Evolutionary conservation across 2,113 vertebrate species (phyloP).

Genomic region (Bos indicus): DNA sequence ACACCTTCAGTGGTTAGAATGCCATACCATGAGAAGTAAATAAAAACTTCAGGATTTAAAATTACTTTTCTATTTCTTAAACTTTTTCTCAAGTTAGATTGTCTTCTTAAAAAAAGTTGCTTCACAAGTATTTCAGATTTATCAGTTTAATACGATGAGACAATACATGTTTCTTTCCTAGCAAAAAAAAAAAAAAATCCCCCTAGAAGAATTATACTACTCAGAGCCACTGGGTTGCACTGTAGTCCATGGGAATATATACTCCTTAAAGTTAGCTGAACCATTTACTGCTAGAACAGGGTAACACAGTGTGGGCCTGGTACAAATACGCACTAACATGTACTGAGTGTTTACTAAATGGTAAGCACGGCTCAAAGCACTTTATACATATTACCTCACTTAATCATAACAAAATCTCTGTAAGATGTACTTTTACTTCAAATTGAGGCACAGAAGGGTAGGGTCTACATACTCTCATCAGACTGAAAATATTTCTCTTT

Average conservation of each 20-base stretch:
- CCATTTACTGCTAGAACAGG: not conserved
- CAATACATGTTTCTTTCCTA: not conserved
- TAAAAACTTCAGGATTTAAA: not conserved
- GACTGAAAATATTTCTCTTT: not conserved
- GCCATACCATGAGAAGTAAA: not conserved
- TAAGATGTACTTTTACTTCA: constrained; percentile 5
- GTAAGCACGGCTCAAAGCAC: not conserved
- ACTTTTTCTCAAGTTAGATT: not conserved
- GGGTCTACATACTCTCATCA: not conserved
- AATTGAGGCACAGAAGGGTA: not conserved
- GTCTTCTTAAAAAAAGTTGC: not conserved
- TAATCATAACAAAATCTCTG: not conserved
- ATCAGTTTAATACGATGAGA: not conserved
- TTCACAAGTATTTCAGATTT: not conserved
- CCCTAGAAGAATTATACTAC: constrained; percentile 12
- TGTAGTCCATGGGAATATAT: not conserved
- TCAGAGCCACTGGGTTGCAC: constrained; percentile 19
- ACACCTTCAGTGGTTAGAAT: not conserved
- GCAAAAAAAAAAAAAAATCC: not conserved
- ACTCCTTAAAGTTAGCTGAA: not conserved
- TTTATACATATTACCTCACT: not conserved
- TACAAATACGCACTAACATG: not conserved
- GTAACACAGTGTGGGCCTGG: not conserved
- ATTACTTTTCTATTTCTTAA: not conserved
- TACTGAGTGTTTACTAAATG: not conserved